Conservation (phyloP, 2,113 vertebrate genomes). For the Lepisosteus osseus region DNA sequence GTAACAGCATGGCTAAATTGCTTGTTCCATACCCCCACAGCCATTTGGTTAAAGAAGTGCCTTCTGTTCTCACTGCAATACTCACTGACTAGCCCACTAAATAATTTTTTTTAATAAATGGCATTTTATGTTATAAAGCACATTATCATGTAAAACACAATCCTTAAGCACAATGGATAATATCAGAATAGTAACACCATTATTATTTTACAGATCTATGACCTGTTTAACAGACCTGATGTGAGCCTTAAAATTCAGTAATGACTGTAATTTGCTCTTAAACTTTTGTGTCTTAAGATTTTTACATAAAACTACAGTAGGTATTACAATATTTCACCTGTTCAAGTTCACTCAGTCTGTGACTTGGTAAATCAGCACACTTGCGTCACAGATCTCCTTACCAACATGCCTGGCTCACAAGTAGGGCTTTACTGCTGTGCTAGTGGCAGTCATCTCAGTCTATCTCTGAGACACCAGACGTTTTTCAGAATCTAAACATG, state of each 20-base stretch:
- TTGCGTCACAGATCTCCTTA: constrained; percentile 30
- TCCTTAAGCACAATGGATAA: too few relatives aligned
- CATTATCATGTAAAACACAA: too few relatives aligned
- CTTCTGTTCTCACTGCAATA: too few relatives aligned
- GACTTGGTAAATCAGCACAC: constrained; percentile 13
- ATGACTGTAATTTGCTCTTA: not conserved
- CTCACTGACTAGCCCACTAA: too few relatives aligned
- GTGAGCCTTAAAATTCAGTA: not conserved
- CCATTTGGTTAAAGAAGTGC: too few relatives aligned
- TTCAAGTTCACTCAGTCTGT: constrained; percentile 2
- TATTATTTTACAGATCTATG: not conserved
- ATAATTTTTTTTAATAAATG: too few relatives aligned
- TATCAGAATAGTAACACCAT: too few relatives aligned
- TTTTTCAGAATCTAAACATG: too few relatives aligned
- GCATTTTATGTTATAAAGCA: too few relatives aligned
- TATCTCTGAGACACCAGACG: too few relatives aligned
- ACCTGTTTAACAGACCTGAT: not conserved
- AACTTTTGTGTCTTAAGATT: not conserved
- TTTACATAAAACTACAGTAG: not conserved
- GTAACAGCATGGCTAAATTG: too few relatives aligned
- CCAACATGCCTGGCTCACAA: constrained; percentile 38
- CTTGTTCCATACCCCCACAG: too few relatives aligned
- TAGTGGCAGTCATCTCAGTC: constrained; percentile 23
- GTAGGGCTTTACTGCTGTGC: constrained; percentile 23
- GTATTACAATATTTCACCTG: not conserved